Evolutionary conservation across 2,888 invertebrate species (phyloP), one percentile per base, ranked within the genome.

Genomic region (Physocephala rufipes): DNA sequence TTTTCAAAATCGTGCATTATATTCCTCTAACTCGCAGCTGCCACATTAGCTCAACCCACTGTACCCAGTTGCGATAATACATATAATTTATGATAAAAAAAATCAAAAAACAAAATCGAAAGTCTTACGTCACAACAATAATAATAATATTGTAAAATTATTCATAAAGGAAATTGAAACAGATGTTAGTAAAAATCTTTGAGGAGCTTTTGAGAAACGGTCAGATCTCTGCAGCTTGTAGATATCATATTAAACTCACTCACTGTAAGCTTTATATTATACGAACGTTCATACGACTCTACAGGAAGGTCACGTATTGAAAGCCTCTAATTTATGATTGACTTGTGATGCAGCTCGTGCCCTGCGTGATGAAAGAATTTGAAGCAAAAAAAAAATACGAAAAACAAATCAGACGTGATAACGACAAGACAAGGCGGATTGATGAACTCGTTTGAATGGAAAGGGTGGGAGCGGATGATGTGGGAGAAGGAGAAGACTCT

Each of bases 311-410:
- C 77, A 75, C 77, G 78, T 78, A 79, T 80, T 79, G 79, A 80
- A 79, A 80, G 77, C 79, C 77, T 79, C 79, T 80, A 80, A 80
- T 79, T 80, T 79, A 78, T 80, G 79, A 79, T 79, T 80, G 78
- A 77, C 65, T 74, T 73, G 74, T 26, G n/a, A 24, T 55, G 55
- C 74, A 80, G 80, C 80, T 78, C 80, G 80, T 79, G 80, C 79
- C 78, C 78, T 74, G 75, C 77, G 71, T 74, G 73, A 70, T 72
- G 71, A 67, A 55, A 47, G 71, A 59, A 30, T 64, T 63, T 70
- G 45, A 21, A 65, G 47, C 24, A n/a, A n/a, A n/a, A n/a, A n/a
- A n/a, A n/a, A n/a, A n/a, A n/a, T n/a, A n/a, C n/a, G n/a, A n/a
- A n/a, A n/a, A n/a, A n/a, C n/a, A n/a, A n/a, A n/a, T n/a, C 43